Evolutionary conservation across 2,797 vertebrate species (phyloP).

Genomic region (Okamejei kenojei): DNA sequence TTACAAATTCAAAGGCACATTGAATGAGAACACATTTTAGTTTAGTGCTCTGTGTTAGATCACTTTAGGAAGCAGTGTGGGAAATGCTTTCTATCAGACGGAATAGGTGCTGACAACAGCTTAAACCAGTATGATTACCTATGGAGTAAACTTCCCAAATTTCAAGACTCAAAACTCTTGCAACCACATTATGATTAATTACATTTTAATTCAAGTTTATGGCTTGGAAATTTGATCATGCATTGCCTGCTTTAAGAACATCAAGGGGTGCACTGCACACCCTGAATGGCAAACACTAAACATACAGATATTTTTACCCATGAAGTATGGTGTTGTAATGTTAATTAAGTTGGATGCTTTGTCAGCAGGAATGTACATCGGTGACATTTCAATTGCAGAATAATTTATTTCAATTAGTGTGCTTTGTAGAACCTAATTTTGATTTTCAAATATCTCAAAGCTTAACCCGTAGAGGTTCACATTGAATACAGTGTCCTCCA

Average conservation of each 20-base stretch:
- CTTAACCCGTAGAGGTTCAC: not conserved
- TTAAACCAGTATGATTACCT: constrained; percentile 22
- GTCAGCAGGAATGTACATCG: not conserved
- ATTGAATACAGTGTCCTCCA: no score
- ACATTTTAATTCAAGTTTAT: constrained; percentile 4
- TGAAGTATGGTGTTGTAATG: not conserved
- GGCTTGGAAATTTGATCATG: not conserved
- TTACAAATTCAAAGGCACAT: not conserved
- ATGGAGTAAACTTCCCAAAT: not conserved
- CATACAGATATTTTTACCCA: not conserved
- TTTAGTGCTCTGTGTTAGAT: constrained; percentile 20
- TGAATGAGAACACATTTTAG: not conserved
- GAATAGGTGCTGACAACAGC: constrained; percentile 15
- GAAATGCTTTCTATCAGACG: constrained; percentile 29
- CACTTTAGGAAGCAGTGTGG: constrained; percentile 7
- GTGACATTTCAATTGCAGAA: not conserved
- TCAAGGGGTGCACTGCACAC: not conserved
- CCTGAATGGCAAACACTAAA: not conserved
- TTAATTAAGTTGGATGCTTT: not conserved
- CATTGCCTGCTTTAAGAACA: not conserved
- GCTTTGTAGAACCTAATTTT: not conserved
- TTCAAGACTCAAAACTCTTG: not conserved
- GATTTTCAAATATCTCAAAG: not conserved
- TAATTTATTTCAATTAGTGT: not conserved
- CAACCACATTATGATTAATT: constrained; percentile 18